These are phyloP conservation scores for Dicycla oo DNA, from an alignment of 2,888 invertebrate genomes.

Conservation along the genomic window DNA sequence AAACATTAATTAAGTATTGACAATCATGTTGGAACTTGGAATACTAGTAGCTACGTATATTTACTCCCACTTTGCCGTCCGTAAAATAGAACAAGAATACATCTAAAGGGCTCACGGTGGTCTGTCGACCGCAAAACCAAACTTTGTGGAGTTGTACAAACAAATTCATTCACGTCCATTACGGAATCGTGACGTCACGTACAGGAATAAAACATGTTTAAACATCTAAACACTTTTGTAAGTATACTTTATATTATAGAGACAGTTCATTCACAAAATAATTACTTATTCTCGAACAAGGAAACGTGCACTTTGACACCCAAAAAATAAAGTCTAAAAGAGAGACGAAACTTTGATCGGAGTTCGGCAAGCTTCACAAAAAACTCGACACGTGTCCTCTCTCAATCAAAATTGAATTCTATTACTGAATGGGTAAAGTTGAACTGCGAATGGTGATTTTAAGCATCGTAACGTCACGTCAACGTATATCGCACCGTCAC, in stretches of 20 bases:
- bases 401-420: conserved; percentile 55
- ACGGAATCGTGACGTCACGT: conserved; percentile 71
- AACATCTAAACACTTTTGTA: conserved; percentile 63
- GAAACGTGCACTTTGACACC: conserved; percentile 13
- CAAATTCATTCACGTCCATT: conserved; percentile 69
- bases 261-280: conserved; percentile 63
- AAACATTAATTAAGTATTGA: conserved; percentile 41
- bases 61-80: neutral
- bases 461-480: conserved; percentile 65
- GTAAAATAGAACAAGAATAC: conserved; percentile 22
- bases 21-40: neutral
- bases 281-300: conserved; percentile 27
- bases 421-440: conserved; percentile 41
- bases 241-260: conserved; percentile 57
- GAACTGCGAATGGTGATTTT: conserved; percentile 26
- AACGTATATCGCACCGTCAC: conserved; percentile 82
- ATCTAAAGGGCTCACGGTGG: conserved; percentile 13
- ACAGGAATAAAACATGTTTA: conserved; percentile 69
- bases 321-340: conserved; percentile 40
- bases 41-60: neutral
- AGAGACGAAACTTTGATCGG: neutral
- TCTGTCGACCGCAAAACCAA: conserved; percentile 45
- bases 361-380: conserved; percentile 38
- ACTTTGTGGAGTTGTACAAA: conserved; percentile 59
- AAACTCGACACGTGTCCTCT: conserved; percentile 38